Conservation (phyloP, 2,113 vertebrate genomes). For the Sisor rabdophorus region DNA sequence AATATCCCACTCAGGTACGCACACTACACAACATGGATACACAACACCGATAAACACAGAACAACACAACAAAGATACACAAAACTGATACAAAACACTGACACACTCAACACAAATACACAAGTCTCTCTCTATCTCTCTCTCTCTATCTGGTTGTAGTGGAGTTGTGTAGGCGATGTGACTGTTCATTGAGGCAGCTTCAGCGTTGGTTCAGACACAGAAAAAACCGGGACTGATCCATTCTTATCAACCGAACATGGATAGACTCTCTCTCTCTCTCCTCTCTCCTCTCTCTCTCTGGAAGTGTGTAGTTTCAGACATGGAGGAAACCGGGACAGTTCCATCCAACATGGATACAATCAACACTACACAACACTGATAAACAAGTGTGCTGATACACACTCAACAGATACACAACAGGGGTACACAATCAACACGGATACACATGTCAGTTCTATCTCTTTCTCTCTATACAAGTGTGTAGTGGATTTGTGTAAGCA, state of each 20-base stretch:
- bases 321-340: too few relatives aligned
- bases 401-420: not conserved
- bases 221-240: slow-evolving; percentile 90
- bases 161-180: slow-evolving; percentile 64
- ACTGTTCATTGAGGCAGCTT: slow-evolving; percentile 75
- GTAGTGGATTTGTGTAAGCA: slow-evolving; percentile 62
- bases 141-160: slow-evolving; percentile 52
- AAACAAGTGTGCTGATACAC: not conserved
- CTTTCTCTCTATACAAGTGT: slow-evolving; percentile 54
- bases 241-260: slow-evolving; percentile 89
- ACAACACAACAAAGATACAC: too few relatives aligned
- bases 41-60: not conserved
- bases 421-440: not conserved
- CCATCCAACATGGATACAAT: not conserved
- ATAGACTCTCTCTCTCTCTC: too few relatives aligned
- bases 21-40: not conserved
- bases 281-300: too few relatives aligned
- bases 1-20: slow-evolving; percentile 78
- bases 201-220: slow-evolving; percentile 91
- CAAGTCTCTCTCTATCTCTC: too few relatives aligned
- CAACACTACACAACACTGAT: not conserved
- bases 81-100: too few relatives aligned
- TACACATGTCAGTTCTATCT: not conserved
- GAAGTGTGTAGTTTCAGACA: too few relatives aligned
- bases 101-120: not conserved